phyloP scores from a whole-genome alignment of 2,113 vertebrate genomes.

The Syngnathus floridae region DNA sequence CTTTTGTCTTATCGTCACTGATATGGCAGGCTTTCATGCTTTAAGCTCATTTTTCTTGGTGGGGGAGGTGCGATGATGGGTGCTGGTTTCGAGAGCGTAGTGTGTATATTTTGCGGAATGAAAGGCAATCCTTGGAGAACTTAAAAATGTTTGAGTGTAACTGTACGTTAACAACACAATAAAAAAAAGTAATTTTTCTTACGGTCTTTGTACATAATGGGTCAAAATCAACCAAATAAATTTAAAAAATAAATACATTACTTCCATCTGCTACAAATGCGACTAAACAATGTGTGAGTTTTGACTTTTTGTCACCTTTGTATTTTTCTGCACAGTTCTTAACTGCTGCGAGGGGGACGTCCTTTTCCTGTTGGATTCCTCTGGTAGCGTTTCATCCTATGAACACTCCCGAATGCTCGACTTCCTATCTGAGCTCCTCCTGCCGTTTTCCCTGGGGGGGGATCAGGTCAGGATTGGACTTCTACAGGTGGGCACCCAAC shows the following conservation, averaged over 20 bases:
- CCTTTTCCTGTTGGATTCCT: constrained; percentile 89
- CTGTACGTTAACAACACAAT: neutral
- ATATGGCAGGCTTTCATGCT: constrained; percentile 15
- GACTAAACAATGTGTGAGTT: neutral
- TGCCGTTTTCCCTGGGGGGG: constrained; percentile 77
- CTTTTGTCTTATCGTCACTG: constrained; percentile 23
- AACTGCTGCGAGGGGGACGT: constrained; percentile 82
- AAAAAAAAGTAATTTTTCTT: neutral
- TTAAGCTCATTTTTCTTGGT: constrained; percentile 7
- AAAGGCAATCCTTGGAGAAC: constrained; percentile 40
- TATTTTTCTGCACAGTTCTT: constrained; percentile 48
- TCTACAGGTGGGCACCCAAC: constrained; percentile 84
- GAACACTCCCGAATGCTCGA: constrained; percentile 82
- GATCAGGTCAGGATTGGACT: constrained; percentile 79
- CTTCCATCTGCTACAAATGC: neutral
- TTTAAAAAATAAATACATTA: neutral
- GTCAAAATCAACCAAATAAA: neutral
- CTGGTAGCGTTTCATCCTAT: constrained; percentile 85
- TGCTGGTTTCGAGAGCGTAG: neutral
- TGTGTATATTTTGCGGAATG: constrained; percentile 5
- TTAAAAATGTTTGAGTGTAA: neutral
- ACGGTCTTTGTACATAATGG: neutral
- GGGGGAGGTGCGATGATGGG: neutral
- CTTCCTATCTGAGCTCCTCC: constrained; percentile 83
- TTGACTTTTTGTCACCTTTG: neutral